phyloP scores from a whole-genome alignment of 2,888 invertebrate species.

The Tachina lurida region DNA sequence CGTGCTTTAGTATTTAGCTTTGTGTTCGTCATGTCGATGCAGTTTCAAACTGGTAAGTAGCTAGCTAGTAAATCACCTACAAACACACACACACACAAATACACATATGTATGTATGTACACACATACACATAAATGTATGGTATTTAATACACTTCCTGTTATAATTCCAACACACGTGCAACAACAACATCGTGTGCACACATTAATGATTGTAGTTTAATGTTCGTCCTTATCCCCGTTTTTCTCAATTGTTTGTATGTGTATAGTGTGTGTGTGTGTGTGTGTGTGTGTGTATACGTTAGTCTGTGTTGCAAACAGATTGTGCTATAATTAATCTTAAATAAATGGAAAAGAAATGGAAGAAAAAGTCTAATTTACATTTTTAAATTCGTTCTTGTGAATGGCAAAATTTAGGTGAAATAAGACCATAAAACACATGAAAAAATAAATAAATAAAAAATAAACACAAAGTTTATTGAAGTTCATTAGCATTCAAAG shows the following conservation, averaged over 20 bases:
- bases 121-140: not conserved
- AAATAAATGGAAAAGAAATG: conserved; percentile 10
- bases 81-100: not conserved
- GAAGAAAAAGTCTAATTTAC: not conserved
- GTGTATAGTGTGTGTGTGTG: not conserved
- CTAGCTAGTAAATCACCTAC: conserved; percentile 27
- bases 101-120: not conserved
- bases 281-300: too few relatives aligned
- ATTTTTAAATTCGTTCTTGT: not conserved
- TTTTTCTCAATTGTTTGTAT: not conserved
- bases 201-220: not conserved
- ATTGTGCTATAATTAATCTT: conserved; percentile 55
- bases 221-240: not conserved
- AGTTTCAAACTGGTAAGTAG: conserved; percentile 73
- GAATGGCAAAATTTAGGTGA: not conserved
- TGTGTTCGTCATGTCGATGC: conserved; percentile 70
- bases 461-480: too few relatives aligned
- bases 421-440: too few relatives aligned
- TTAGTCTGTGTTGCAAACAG: not conserved
- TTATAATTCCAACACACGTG: conserved; percentile 13
- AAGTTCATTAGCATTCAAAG: too few relatives aligned
- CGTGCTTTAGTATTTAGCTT: conserved; percentile 69
- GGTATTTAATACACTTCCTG: not conserved
- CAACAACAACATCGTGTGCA: not conserved
- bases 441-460: too few relatives aligned